phyloP scores from a whole-genome alignment of 2,888 invertebrate species.

The Carterocephalus palaemon region DNA sequence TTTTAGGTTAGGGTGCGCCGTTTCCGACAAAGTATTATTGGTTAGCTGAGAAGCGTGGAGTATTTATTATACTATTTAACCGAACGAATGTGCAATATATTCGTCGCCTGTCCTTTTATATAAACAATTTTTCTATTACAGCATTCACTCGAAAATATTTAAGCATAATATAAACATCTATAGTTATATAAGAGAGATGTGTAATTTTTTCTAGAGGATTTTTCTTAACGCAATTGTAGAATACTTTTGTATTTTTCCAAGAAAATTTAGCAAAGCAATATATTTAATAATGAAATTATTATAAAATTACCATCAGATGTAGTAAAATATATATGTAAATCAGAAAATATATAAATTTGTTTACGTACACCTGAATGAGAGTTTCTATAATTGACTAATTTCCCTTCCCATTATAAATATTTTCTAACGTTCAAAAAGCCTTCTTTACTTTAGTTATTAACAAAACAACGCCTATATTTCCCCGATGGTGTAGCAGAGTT shows the following conservation, averaged over 20 bases:
- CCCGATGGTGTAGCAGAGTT: too few relatives aligned
- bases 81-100: slow-evolving; percentile 39
- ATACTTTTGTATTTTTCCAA: slow-evolving; percentile 78
- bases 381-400: slow-evolving; percentile 42
- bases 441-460: too few relatives aligned
- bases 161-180: slow-evolving; percentile 72
- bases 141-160: slow-evolving; percentile 55
- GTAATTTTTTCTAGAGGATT: slow-evolving; percentile 71
- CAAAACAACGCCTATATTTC: too few relatives aligned
- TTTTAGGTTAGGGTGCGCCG: slow-evolving; percentile 58
- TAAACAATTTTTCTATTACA: slow-evolving; percentile 46
- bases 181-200: slow-evolving; percentile 52
- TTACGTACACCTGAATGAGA: slow-evolving; percentile 64
- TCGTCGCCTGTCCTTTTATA: slow-evolving; percentile 40
- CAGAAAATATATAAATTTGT: slow-evolving; percentile 72
- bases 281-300: slow-evolving; percentile 67
- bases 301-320: slow-evolving; percentile 58
- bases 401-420: neutral
- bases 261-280: slow-evolving; percentile 69
- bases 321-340: slow-evolving; percentile 67
- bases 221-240: slow-evolving; percentile 64
- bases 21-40: slow-evolving; percentile 74
- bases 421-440: slow-evolving; percentile 2
- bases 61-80: slow-evolving; percentile 62
- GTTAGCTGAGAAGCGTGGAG: slow-evolving; percentile 55